Base-by-base conservation (phyloP, 2,797 vertebrate genomes). In the Borostomias antarcticus region DNA sequence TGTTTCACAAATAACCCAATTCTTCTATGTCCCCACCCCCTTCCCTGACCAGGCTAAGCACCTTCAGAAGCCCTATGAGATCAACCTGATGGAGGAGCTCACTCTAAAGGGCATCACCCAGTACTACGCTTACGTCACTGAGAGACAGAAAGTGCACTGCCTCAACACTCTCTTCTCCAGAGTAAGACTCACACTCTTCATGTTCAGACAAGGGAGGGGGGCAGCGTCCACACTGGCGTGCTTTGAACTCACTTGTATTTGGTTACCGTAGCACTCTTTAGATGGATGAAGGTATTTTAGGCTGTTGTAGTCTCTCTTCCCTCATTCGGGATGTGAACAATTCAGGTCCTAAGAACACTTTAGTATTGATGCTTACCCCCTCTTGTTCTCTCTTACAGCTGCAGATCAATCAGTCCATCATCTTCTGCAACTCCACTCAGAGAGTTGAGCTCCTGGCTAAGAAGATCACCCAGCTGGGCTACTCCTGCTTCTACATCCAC, bases 61-160 rank as follows among this genome's bases (percentile, higher is more conserved):
- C 77, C 88, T 94, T 25, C 86, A 91, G 85, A 94, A 94, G 69
- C 93, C 93, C 30, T 94, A 94, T 29, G 93, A 94, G 87, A 94
- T 94, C 45, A 94, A 94, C 86, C 86, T 94, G 86, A 94, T 94
- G 93, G 93, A 94, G 84, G 93, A 94, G 73, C 86, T 94, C 68
- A 94, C 93, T 28, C 83, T 94, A 80, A 94, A 94, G 82, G 93
- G 93, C 77, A 93, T 94, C 68, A 93, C 92, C 63, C 93, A 94
- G 86, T 94, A 87, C 88, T 94, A 94, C 58, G 93, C 93, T 67
- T 94, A 93, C 52, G 93, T 94, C 58, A 93, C 93, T 0, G 93
- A 94, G 79, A 85, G 92, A 72, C 93, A 94, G 80, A 94, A 94
- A 83, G 93, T 94, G 53, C 93, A 94, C 88, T 94, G 91, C 74